These are phyloP conservation scores for Tachysurus vachellii DNA, from an alignment of 2,113 vertebrate genomes.

Conservation along the genomic window DNA sequence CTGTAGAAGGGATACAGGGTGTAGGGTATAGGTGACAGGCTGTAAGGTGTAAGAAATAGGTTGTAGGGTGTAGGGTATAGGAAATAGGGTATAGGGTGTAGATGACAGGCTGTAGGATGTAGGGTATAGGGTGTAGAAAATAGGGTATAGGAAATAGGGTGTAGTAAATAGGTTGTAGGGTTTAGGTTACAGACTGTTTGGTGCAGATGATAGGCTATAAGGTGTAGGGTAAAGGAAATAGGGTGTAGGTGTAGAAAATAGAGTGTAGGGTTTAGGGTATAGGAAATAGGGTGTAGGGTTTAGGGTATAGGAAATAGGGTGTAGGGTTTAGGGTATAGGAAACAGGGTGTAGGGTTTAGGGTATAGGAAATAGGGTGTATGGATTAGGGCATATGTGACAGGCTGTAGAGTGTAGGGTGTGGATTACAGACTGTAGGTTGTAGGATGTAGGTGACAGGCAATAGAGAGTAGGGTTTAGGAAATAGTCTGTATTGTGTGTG, in stretches of 20 bases:
- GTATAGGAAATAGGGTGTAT: background rate
- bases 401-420: background rate
- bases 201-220: background rate
- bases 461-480: background rate
- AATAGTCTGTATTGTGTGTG: background rate
- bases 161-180: background rate
- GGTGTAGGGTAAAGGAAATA: background rate
- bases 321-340: too few species aligned
- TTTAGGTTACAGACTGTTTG: background rate
- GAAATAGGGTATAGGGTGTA: background rate
- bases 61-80: background rate
- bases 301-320: background rate
- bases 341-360: background rate
- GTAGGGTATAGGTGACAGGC: background rate
- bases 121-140: background rate
- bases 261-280: background rate
- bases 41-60: background rate
- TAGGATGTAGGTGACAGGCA: background rate
- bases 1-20: background rate
- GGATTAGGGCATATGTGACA: background rate
- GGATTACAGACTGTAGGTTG: background rate
- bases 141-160: too few species aligned
- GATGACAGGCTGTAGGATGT: too few species aligned
- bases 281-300: background rate
- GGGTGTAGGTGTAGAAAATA: background rate